Evolutionary conservation across 2,113 vertebrate genomes (phyloP).

Genomic region (Pontoporia blainvillei): DNA sequence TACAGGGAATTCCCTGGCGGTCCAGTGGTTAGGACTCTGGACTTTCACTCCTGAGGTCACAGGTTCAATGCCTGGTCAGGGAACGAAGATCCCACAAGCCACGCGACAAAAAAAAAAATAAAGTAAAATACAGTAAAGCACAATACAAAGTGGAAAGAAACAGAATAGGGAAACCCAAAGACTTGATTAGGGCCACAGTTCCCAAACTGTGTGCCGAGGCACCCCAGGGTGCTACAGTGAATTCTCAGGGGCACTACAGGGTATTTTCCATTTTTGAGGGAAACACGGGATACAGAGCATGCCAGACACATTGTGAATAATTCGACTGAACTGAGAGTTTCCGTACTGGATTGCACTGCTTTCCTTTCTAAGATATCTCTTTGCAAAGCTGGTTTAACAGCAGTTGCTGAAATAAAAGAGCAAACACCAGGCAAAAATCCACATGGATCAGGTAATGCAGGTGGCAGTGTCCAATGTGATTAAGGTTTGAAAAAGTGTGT

Average conservation of each 20-base stretch:
- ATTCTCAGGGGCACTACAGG: no score
- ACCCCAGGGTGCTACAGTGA: not conserved
- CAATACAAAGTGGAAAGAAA: not conserved
- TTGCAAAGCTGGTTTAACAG: not conserved
- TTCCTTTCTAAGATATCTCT: not conserved
- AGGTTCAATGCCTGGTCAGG: no score
- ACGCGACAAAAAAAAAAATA: no score
- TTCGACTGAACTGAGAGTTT: rapidly evolving
- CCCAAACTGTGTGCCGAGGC: not conserved
- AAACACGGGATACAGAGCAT: rapidly evolving
- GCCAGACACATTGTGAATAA: rapidly evolving
- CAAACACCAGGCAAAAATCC: not conserved
- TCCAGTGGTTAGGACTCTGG: no score
- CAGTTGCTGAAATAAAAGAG: not conserved
- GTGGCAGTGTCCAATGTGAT: rapidly evolving
- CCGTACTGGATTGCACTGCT: rapidly evolving
- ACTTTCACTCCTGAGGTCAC: no score
- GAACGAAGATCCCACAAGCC: no score
- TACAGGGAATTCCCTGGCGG: no score
- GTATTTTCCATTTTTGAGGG: not conserved
- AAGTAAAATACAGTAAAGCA: no score
- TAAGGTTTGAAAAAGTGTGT: not conserved
- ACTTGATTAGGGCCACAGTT: rapidly evolving
- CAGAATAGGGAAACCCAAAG: rapidly evolving
- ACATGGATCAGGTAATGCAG: rapidly evolving